Evolutionary conservation across 2,888 invertebrate genomes (phyloP).

Genomic region (Troides helena): DNA sequence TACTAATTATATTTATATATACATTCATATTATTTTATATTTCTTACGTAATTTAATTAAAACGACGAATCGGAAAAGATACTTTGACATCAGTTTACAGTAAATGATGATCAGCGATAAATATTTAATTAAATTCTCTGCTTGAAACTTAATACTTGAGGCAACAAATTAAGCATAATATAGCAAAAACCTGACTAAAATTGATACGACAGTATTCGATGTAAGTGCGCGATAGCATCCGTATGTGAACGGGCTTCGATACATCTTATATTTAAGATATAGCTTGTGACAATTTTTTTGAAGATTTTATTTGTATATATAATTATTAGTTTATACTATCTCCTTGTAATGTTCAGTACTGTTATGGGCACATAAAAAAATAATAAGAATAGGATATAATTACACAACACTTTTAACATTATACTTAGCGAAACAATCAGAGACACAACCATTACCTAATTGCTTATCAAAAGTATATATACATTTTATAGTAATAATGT

Average conservation of each 20-base stretch:
- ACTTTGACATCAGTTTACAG: constrained; percentile 7
- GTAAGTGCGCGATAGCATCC: constrained; percentile 8
- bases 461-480: not conserved
- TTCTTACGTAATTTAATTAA: not conserved
- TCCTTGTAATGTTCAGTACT: too few species aligned
- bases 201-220: not conserved
- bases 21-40: not conserved
- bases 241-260: not conserved
- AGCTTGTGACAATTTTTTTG: not conserved
- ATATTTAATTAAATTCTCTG: constrained; percentile 8
- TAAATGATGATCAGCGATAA: constrained; percentile 4
- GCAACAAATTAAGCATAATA: constrained; percentile 14
- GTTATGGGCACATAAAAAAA: too few species aligned
- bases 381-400: too few species aligned
- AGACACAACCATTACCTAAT: not conserved
- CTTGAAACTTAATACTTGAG: constrained; percentile 17
- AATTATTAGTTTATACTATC: constrained; percentile 8
- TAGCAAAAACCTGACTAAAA: constrained; percentile 16
- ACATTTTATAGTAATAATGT: not conserved
- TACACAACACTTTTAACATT: too few species aligned
- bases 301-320: not conserved
- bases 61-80: not conserved
- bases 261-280: constrained; percentile 5
- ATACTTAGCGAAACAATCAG: too few species aligned
- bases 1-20: too few species aligned